Percentiles rank a stretch among this genome's conserved stretches.
These are phyloP conservation scores for Oryzaephilus surinamensis DNA, from an alignment of 1,140 invertebrate species.

Conservation along the genomic window DNA sequence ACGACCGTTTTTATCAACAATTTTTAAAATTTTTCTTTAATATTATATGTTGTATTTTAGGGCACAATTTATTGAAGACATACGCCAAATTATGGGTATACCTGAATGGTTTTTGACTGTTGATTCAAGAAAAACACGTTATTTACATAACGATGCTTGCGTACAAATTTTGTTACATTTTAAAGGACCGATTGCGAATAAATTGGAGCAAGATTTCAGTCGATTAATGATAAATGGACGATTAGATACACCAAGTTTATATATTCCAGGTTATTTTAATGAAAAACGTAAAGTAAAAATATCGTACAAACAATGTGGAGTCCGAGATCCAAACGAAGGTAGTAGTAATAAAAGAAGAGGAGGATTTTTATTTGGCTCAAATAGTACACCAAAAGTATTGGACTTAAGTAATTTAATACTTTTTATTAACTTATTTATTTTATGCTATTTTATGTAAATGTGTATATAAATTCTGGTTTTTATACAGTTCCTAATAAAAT, in stretches of 20 bases:
- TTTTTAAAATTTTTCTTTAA: too few species aligned
- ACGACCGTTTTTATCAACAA: slow-evolving; percentile 33
- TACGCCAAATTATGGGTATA: slow-evolving; percentile 70
- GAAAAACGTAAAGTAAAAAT: slow-evolving; percentile 58
- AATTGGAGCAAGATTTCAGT: slow-evolving; percentile 68
- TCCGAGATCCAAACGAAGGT: slow-evolving; percentile 59
- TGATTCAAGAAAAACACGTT: slow-evolving; percentile 68
- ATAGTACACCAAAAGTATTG: too few species aligned
- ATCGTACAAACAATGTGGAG: slow-evolving; percentile 61
- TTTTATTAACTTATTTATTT: too few species aligned
- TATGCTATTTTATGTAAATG: too few species aligned
- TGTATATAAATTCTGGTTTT: too few species aligned
- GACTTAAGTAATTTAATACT: too few species aligned
- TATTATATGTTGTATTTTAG: slow-evolving; percentile 37
- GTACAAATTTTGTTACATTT: slow-evolving; percentile 85
- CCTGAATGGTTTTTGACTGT: slow-evolving; percentile 84
- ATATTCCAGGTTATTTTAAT: slow-evolving; percentile 64
- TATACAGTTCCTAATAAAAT: too few species aligned
- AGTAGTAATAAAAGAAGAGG: slow-evolving; percentile 18
- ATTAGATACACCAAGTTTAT: slow-evolving; percentile 61
- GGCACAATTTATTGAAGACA: slow-evolving; percentile 73
- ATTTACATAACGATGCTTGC: slow-evolving; percentile 66
- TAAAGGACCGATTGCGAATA: slow-evolving; percentile 64
- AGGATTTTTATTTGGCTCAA: slow-evolving; percentile 6
- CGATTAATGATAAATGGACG: slow-evolving; percentile 60